phyloP scores from a whole-genome alignment of 2,888 invertebrate genomes.

The Calameuta idolon region DNA sequence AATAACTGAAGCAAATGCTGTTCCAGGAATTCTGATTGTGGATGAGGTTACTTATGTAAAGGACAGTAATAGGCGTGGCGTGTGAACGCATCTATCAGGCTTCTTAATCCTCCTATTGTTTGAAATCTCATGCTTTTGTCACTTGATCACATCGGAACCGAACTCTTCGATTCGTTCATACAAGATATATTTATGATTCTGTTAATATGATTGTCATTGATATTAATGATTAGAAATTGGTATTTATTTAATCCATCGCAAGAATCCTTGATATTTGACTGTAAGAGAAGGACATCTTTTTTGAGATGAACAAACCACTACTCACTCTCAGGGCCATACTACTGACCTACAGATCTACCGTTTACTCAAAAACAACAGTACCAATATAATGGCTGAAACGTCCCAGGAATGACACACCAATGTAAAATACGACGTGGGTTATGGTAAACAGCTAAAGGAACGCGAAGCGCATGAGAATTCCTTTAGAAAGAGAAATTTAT shows the following conservation, averaged over 20 bases:
- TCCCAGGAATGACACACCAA: not conserved
- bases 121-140: not conserved
- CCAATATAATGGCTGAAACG: not conserved
- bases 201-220: not conserved
- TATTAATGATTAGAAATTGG: not conserved
- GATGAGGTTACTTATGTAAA: conserved; percentile 22
- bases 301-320: not conserved
- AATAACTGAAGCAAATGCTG: not conserved
- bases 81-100: conserved; percentile 33
- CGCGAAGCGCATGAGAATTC: not conserved
- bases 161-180: not conserved
- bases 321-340: not conserved
- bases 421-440: not conserved
- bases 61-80: conserved; percentile 17
- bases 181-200: not conserved
- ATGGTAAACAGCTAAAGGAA: not conserved
- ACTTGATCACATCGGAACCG: not conserved
- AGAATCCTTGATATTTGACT: not conserved
- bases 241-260: not conserved
- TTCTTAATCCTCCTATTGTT: conserved; percentile 30
- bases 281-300: not conserved
- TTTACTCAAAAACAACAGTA: not conserved
- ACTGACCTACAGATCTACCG: not conserved
- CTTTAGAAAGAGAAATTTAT: not conserved
- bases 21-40: not conserved